Base-by-base conservation (phyloP, 2,113 vertebrate species). In the Anseranas semipalmata region DNA sequence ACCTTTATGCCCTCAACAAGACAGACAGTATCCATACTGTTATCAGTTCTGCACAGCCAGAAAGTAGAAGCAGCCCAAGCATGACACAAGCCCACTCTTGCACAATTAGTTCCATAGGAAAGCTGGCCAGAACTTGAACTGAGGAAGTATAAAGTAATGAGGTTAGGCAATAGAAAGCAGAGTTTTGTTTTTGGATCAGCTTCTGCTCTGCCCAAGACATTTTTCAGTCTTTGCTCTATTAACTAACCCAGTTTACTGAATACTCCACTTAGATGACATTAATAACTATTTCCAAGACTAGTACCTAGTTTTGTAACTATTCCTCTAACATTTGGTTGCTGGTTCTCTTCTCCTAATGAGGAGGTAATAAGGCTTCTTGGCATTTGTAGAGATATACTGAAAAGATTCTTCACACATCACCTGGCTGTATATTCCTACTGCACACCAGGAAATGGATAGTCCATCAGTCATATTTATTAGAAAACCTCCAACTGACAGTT, bases 361-460 rank as follows among this genome's bases (percentile, higher is more conserved):
- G 89, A 87, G 62, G 71, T 78, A 95, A 76, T 91, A 96, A 93
- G 91, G 91, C 89, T 91, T 93, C 85, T 92, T 46, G 87, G 81
- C 77, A 93, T 74, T 83, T 82, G 55, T 35, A 87, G 70, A 82
- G 3, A 79, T 21, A 58, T 1, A 89, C 37, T 13, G 20, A 91
- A 90, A 79, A 87, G 32, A 71, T 72, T 85, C 81, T 82, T 92
- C 79, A 80, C 81, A 87, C 63, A 63, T 89, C 74, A 79, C 50
- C 74, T 67, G 84, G 94, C 21, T 59, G 74, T 62, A 78, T 33
- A 72, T 48, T 87, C 66, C 89, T 82, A 37, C n/a, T 8, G 21
- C 84, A 85, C 30, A 87, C 84, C 92, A 97, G 90, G 73, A 76
- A 95, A 59, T 22, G 17, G 59, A 65, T 74, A 96, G 77, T 95